Conservation (phyloP, 1,140 invertebrate species). For the Cydia strobilella region DNA sequence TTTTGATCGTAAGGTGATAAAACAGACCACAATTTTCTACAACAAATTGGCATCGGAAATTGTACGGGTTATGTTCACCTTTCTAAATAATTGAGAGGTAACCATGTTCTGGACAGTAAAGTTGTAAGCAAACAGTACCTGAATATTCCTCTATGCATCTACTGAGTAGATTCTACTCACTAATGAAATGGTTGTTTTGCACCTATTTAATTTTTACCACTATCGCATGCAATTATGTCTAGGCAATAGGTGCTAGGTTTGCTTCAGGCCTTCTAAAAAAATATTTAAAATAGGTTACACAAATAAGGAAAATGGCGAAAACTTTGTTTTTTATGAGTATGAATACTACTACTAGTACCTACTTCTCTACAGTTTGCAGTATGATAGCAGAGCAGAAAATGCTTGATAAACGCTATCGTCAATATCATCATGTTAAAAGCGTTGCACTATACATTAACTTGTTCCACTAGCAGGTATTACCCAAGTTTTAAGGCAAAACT, state of each 20-base stretch:
- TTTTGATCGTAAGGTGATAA: neutral
- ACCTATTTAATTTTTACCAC: too few species aligned
- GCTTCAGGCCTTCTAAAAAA: too few species aligned
- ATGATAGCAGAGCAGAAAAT: neutral
- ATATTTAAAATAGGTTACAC: too few species aligned
- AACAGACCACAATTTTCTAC: neutral
- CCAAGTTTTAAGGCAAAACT: neutral
- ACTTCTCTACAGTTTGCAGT: neutral
- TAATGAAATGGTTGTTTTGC: too few species aligned
- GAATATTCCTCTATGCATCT: too few species aligned
- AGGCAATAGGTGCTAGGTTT: too few species aligned
- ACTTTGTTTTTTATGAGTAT: too few species aligned
- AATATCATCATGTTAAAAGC: neutral
- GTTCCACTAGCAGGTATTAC: neutral
- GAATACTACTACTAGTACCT: too few species aligned
- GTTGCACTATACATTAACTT: neutral
- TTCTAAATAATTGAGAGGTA: slow-evolving; percentile 2
- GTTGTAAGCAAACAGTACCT: neutral
- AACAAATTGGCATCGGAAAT: neutral
- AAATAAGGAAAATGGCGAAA: too few species aligned
- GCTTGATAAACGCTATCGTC: neutral
- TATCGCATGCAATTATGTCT: too few species aligned
- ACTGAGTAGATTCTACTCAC: too few species aligned
- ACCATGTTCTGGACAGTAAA: neutral
- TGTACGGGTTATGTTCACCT: neutral